Base-by-base conservation (phyloP, 2,888 invertebrate species). In the Drosophila heteroneura region DNA sequence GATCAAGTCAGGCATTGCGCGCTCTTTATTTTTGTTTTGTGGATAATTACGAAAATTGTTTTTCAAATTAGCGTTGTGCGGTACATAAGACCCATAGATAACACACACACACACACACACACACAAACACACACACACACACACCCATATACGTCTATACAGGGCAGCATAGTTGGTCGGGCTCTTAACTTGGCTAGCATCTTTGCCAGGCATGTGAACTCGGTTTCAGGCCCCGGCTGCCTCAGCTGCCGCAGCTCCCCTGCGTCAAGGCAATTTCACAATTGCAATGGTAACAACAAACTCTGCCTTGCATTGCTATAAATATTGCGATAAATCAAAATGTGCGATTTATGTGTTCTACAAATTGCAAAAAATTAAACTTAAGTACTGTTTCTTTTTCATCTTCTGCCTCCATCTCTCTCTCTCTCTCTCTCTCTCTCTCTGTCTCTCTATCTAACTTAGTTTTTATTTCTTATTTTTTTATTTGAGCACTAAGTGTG, bases 41-140 rank as follows among this genome's bases (percentile, higher is more conserved):
- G 86, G 89, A 92, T 92, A 93, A 92, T 93, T 93, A 92, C 92
- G 92, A 91, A 92, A 92, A 92, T 92, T 93, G 93, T 93, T 93
- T 90, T 92, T 87, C 90, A 92, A 93, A 93, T 92, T 93, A 93
- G 92, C 91, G 93, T 92, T 91, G 89, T 88, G 88, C 88, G 89
- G 91, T 83, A 90, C 79, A 89, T 82, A 90, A 79, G 84, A 49
- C 83, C 88, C 85, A 83, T 89, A 89, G 91, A 92, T 92, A 88
- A 87, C 84, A 89, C 70, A 82, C 81, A 84, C 70, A 74, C 32
- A 75, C 54, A 54, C 32, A 63, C 49, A 60, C 54, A 72, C 60
- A 66, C 37, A n/a, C 41, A n/a, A 0, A 26, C 3, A 26, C 3
- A 28, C 19, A 19, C 41, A 41, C 22, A 64, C 51, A 37, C 60